Evolutionary conservation across 2,797 vertebrate genomes (phyloP).

Genomic region (Hirundo rustica): DNA sequence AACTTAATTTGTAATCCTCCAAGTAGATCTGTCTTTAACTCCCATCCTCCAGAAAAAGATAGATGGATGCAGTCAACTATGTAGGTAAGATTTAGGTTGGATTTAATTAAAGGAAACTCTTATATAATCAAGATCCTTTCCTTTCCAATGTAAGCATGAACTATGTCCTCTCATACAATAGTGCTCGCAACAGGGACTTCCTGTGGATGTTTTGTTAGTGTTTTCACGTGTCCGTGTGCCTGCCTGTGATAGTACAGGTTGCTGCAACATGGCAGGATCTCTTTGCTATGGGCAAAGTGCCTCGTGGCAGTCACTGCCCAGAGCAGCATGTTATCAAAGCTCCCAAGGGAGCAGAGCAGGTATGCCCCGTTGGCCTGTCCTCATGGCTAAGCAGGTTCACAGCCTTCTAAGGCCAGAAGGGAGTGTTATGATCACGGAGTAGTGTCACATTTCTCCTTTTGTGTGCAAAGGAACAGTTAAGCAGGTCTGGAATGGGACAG

Average conservation of each 20-base stretch:
- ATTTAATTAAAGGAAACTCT: slow-evolving; percentile 6
- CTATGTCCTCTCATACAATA: neutral
- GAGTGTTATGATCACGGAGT: neutral
- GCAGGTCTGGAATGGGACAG: neutral
- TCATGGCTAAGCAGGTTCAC: neutral
- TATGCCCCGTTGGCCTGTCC: neutral
- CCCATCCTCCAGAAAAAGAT: neutral
- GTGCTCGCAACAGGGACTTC: neutral
- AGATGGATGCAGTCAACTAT: neutral
- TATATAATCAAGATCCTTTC: neutral
- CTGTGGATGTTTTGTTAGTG: neutral
- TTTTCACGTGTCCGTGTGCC: neutral
- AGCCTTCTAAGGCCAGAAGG: neutral
- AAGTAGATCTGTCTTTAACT: neutral
- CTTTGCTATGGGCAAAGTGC: neutral
- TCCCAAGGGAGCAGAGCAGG: neutral
- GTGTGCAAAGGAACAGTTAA: neutral
- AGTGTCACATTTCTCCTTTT: neutral
- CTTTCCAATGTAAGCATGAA: neutral
- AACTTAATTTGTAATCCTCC: neutral
- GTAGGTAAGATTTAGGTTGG: neutral
- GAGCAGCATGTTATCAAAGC: fast-evolving
- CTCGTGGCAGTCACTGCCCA: neutral
- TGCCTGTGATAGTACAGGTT: neutral
- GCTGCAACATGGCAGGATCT: neutral